phyloP scores from a whole-genome alignment of 2,888 invertebrate species.

The Dryobota labecula region DNA sequence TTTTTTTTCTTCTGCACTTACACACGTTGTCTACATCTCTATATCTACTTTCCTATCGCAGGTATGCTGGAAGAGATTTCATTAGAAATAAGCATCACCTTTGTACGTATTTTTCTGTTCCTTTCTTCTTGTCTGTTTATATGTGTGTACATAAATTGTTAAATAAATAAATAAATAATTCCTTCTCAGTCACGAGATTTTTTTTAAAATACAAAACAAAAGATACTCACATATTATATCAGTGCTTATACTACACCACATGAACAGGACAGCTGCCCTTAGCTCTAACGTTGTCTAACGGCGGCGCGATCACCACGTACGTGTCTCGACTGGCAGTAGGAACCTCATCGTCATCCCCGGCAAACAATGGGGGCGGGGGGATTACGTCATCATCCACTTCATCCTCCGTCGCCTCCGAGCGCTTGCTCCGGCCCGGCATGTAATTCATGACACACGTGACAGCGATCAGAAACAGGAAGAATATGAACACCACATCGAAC shows the following conservation, averaged over 20 bases:
- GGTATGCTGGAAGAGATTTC: too few species aligned
- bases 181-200: too few species aligned
- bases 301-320: conserved; percentile 88
- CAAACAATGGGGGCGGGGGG: conserved; percentile 87
- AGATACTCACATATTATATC: conserved; percentile 83
- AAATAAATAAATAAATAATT: too few species aligned
- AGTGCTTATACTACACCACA: conserved; percentile 87
- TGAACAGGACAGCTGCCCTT: conserved; percentile 88
- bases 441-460: conserved; percentile 96
- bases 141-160: too few species aligned
- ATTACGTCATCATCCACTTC: conserved; percentile 88
- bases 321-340: conserved; percentile 84
- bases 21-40: too few species aligned
- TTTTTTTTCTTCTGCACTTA: too few species aligned
- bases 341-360: conserved; percentile 79
- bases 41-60: too few species aligned
- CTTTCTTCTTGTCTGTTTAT: too few species aligned
- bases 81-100: too few species aligned
- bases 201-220: not conserved
- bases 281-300: conserved; percentile 81
- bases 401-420: conserved; percentile 87
- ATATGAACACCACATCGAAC: conserved; percentile 97
- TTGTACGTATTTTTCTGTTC: too few species aligned
- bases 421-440: conserved; percentile 91
- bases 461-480: conserved; percentile 95